phyloP scores from a whole-genome alignment of 2,888 invertebrate genomes.

The Tricholauxania praeusta region DNA sequence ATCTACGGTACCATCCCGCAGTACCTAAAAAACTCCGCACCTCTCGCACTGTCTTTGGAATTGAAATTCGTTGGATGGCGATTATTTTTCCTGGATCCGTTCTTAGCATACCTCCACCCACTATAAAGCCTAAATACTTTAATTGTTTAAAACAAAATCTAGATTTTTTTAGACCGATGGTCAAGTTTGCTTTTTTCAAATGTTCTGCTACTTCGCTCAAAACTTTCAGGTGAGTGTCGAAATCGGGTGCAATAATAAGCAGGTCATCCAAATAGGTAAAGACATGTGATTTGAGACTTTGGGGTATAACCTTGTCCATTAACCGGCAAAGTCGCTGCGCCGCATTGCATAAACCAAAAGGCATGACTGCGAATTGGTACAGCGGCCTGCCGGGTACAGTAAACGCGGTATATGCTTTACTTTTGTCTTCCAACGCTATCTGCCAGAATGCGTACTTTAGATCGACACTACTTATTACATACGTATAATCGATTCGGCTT shows the following conservation, averaged over 20 bases:
- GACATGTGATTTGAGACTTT: not conserved
- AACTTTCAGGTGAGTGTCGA: conserved; percentile 9
- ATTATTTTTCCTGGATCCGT: conserved; percentile 21
- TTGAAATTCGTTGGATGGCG: conserved; percentile 13
- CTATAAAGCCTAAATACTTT: conserved; percentile 11
- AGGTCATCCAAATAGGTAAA: conserved; percentile 19
- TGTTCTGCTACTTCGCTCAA: not conserved
- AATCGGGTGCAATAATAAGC: not conserved
- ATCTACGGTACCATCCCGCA: conserved; percentile 12
- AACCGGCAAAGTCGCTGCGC: conserved; percentile 15
- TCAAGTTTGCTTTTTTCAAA: conserved; percentile 24
- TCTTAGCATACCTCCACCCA: conserved; percentile 17
- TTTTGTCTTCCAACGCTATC: conserved; percentile 34
- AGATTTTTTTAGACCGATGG: conserved; percentile 20
- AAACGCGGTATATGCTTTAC: conserved; percentile 35
- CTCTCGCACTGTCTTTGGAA: conserved; percentile 18
- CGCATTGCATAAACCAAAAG: not conserved
- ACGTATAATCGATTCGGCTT: conserved; percentile 29
- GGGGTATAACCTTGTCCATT: not conserved
- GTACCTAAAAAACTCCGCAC: conserved; percentile 9
- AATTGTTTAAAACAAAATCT: conserved; percentile 1
- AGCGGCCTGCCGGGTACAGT: conserved; percentile 39
- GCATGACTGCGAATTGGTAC: not conserved
- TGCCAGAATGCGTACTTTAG: conserved; percentile 37
- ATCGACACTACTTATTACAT: conserved; percentile 32